Evolutionary conservation across 2,888 invertebrate species (phyloP).

Genomic region (Piscicola geometra): DNA sequence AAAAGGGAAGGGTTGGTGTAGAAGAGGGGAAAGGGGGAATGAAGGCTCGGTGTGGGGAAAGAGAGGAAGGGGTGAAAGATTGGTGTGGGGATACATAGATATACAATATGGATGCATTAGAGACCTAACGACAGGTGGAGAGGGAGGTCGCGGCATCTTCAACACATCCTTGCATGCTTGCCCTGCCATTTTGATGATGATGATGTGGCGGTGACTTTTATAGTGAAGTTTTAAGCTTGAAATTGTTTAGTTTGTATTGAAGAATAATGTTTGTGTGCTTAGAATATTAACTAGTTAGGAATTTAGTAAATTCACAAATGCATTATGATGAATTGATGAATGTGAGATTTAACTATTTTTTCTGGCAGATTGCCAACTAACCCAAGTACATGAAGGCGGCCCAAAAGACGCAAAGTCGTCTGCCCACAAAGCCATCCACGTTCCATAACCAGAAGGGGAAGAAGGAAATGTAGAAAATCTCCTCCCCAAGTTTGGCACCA

Average conservation of each 20-base stretch:
- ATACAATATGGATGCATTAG: no score
- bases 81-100: no score
- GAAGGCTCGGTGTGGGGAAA: no score
- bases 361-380: not conserved
- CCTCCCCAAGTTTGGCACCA: conserved; percentile 82
- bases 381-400: conserved; percentile 51
- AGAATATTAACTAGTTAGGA: no score
- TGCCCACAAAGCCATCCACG: conserved; percentile 77
- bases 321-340: no score
- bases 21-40: no score
- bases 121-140: conserved; percentile 67
- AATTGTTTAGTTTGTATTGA: no score
- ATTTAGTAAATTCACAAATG: no score
- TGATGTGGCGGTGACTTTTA: not conserved
- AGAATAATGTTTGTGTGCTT: no score
- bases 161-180: conserved; percentile 84
- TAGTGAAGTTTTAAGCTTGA: not conserved
- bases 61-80: no score
- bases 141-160: conserved; percentile 70
- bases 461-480: conserved; percentile 82
- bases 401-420: conserved; percentile 64
- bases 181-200: no score
- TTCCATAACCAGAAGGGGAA: conserved; percentile 94
- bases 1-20: no score
- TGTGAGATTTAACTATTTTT: not conserved